phyloP scores from a whole-genome alignment of 2,113 vertebrate genomes.

The Rhynchopsitta pachyrhyncha region DNA sequence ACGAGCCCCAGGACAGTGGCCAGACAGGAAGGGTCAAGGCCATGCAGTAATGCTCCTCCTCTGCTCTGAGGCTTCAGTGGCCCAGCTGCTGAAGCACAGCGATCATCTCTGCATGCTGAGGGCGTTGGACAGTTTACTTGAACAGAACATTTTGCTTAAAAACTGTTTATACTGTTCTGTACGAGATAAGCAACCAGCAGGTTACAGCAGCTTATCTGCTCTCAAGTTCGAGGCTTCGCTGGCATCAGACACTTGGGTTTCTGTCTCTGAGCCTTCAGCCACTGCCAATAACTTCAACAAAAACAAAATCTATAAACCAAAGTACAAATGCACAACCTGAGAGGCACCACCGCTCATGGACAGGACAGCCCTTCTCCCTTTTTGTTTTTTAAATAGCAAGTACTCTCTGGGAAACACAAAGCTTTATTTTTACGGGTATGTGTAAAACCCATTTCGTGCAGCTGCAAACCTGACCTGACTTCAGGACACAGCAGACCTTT shows the following conservation, averaged over 20 bases:
- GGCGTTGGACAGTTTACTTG: no score
- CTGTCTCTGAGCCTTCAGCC: not conserved
- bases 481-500: not conserved
- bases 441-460: not conserved
- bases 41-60: rapidly evolving
- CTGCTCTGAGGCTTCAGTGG: not conserved
- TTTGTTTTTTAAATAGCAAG: not conserved
- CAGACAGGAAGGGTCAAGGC: not conserved
- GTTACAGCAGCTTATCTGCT: not conserved
- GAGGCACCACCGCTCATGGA: not conserved
- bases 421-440: not conserved
- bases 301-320: not conserved
- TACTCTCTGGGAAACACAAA: not conserved
- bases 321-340: not conserved
- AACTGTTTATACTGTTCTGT: not conserved
- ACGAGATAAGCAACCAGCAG: not conserved
- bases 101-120: rapidly evolving
- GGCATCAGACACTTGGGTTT: not conserved
- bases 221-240: not conserved
- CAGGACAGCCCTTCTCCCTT: not conserved
- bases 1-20: not conserved
- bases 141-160: not conserved
- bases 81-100: rapidly evolving
- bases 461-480: not conserved
- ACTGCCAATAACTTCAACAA: not conserved